phyloP scores from a whole-genome alignment of 2,797 vertebrate species.

The Periophthalmus magnuspinnatus region DNA sequence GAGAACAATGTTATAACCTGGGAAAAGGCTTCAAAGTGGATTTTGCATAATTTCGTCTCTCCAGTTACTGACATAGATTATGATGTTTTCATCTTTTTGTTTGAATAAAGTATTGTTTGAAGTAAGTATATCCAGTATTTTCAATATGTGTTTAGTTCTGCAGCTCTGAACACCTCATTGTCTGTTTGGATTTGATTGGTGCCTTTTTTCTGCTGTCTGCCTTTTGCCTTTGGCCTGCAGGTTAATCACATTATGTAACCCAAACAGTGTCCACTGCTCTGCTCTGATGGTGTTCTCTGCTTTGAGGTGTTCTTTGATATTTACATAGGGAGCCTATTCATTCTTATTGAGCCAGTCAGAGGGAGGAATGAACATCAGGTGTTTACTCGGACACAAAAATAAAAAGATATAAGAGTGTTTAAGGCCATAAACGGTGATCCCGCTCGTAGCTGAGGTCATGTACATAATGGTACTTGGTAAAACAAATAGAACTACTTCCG shows the following conservation, averaged over 20 bases:
- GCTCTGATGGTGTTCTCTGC: conserved; percentile 19
- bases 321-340: conserved; percentile 27
- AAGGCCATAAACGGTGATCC: background rate
- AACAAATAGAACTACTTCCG: too few species aligned
- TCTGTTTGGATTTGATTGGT: background rate
- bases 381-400: conserved; percentile 3
- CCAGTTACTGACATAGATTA: too few species aligned
- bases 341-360: conserved; percentile 7
- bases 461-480: background rate
- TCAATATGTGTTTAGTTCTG: background rate
- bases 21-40: too few species aligned
- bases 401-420: background rate
- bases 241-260: conserved; percentile 30
- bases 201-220: conserved; percentile 18
- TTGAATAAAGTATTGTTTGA: too few species aligned
- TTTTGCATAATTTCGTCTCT: too few species aligned
- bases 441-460: background rate
- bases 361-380: conserved; percentile 15
- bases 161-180: background rate
- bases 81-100: too few species aligned
- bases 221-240: conserved; percentile 17
- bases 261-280: background rate
- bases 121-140: too few species aligned
- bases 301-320: conserved; percentile 40
- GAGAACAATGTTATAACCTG: too few species aligned